A percentile compares a stretch with the other conserved stretches of the same genome.
These are phyloP conservation scores for Dipodomys merriami DNA, from an alignment of 2,113 vertebrate species.

Conservation along the genomic window DNA sequence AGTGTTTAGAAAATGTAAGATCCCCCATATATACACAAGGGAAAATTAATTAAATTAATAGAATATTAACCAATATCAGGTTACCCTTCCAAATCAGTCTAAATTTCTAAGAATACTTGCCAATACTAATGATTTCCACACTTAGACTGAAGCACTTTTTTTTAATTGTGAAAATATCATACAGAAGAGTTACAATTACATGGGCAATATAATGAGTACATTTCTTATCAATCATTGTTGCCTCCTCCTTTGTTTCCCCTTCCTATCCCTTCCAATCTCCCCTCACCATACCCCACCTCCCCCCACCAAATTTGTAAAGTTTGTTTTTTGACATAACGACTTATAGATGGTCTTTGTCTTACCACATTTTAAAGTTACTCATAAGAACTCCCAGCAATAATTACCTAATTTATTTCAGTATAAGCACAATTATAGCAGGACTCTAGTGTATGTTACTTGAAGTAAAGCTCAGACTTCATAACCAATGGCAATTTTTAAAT, in stretches of 20 bases:
- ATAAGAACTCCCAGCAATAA: neutral
- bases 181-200: too few relatives aligned
- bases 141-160: neutral
- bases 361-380: neutral
- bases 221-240: too few relatives aligned
- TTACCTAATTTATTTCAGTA: neutral
- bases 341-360: neutral
- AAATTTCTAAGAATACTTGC: neutral
- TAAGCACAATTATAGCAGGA: neutral
- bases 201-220: too few relatives aligned
- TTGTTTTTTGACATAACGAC: too few relatives aligned
- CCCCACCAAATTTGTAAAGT: too few relatives aligned
- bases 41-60: neutral
- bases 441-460: neutral
- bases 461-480: neutral
- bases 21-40: neutral
- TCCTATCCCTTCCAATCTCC: too few relatives aligned
- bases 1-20: conserved; percentile 63
- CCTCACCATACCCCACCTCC: too few relatives aligned
- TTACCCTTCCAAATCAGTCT: neutral
- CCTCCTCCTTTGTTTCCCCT: too few relatives aligned
- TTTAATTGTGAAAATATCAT: too few relatives aligned
- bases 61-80: neutral
- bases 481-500: neutral
- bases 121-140: neutral